Conservation (phyloP, 2,888 invertebrate genomes). For the Mesorhabditis spiculigera region DNA sequence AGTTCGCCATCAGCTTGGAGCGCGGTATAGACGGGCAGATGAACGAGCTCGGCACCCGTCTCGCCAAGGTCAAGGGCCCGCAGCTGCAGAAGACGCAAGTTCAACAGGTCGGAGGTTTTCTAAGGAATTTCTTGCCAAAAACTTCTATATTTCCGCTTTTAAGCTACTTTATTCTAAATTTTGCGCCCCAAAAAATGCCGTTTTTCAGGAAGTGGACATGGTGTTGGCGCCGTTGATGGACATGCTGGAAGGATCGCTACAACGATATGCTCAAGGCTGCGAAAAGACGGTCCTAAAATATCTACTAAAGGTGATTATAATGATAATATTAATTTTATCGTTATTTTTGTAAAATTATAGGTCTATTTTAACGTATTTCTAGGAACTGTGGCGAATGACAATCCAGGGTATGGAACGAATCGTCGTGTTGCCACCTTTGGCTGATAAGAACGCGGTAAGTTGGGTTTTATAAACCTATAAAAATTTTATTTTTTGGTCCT, state of each 20-base stretch:
- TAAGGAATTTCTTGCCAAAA: neutral
- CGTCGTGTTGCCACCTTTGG: conserved; percentile 94
- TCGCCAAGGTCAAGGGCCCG: conserved; percentile 83
- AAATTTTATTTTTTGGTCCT: neutral
- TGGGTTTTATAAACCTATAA: neutral
- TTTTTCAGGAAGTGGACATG: conserved; percentile 78
- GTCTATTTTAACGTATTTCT: conserved; percentile 11
- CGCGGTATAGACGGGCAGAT: conserved; percentile 88
- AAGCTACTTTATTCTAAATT: neutral
- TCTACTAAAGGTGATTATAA: conserved; percentile 72
- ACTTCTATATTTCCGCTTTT: neutral
- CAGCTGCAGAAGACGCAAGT: conserved; percentile 77
- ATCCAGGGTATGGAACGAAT: conserved; percentile 98
- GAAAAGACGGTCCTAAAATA: conserved; percentile 98
- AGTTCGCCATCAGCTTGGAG: conserved; percentile 72
- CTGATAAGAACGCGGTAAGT: conserved; percentile 81
- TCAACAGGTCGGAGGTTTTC: conserved; percentile 65
- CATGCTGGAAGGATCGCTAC: conserved; percentile 66
- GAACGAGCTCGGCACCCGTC: conserved; percentile 81
- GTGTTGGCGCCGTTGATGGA: conserved; percentile 92
- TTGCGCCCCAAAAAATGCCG: too few species aligned
- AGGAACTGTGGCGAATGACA: conserved; percentile 95
- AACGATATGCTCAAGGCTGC: conserved; percentile 82
- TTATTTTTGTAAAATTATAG: neutral
- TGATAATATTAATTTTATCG: neutral